phyloP scores from a whole-genome alignment of 2,888 invertebrate genomes.

The Antitype chi region DNA sequence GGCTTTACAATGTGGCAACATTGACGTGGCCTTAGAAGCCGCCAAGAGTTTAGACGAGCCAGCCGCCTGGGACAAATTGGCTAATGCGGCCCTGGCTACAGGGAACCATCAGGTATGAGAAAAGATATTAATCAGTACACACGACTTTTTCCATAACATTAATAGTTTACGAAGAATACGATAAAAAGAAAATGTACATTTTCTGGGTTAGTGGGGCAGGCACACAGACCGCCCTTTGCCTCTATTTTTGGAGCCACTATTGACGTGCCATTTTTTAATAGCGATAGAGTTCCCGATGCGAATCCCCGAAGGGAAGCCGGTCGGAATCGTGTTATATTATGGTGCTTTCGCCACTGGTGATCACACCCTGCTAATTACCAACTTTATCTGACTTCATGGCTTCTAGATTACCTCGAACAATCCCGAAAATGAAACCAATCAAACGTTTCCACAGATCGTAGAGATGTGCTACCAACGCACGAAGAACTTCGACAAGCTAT shows the following conservation, averaged over 20 bases:
- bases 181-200: not conserved
- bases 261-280: too few relatives aligned
- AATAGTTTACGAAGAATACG: too few relatives aligned
- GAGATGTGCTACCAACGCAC: slow-evolving; percentile 99
- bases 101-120: slow-evolving; percentile 96
- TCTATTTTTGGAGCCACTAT: too few relatives aligned
- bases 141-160: too few relatives aligned
- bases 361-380: too few relatives aligned
- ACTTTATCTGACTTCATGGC: too few relatives aligned
- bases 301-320: too few relatives aligned
- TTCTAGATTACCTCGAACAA: not conserved
- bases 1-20: slow-evolving; percentile 99
- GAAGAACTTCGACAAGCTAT: slow-evolving; percentile 99
- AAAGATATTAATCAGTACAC: not conserved
- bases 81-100: slow-evolving; percentile 97
- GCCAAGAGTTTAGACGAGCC: slow-evolving; percentile 98
- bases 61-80: slow-evolving; percentile 98
- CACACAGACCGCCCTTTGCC: too few relatives aligned
- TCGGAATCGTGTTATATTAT: too few relatives aligned
- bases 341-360: too few relatives aligned
- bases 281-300: too few relatives aligned
- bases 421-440: not conserved
- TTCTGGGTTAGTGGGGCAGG: too few relatives aligned
- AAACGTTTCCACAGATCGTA: slow-evolving; percentile 91
- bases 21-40: slow-evolving; percentile 99